Conservation (phyloP, 2,888 invertebrate genomes). For the Lithophane semibrunnea region DNA sequence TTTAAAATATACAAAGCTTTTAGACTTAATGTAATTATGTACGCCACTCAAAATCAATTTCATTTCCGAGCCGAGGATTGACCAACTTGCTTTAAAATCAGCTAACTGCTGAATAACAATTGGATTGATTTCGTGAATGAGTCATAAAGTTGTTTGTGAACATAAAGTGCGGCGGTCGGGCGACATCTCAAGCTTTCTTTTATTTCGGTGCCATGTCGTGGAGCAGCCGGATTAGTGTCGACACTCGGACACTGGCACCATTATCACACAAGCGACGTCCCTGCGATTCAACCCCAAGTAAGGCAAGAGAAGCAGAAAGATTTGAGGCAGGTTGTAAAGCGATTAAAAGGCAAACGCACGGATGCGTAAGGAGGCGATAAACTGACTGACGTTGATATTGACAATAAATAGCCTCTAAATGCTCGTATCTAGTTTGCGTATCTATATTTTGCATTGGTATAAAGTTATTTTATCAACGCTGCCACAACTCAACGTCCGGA, state of each 20-base stretch:
- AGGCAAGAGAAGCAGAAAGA: slow-evolving; percentile 61
- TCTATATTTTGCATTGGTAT: slow-evolving; percentile 38
- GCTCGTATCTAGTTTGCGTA: slow-evolving; percentile 12
- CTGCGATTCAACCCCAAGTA: slow-evolving; percentile 70
- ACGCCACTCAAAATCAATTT: slow-evolving; percentile 39
- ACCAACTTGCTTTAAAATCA: slow-evolving; percentile 32
- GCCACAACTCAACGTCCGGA: slow-evolving; percentile 56
- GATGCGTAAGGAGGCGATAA: slow-evolving; percentile 62
- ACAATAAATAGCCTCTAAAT: slow-evolving; percentile 53
- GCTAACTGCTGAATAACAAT: slow-evolving; percentile 46
- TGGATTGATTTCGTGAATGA: slow-evolving; percentile 67
- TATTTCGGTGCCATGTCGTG: slow-evolving; percentile 78
- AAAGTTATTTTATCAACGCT: slow-evolving; percentile 43
- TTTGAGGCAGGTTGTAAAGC: slow-evolving; percentile 60
- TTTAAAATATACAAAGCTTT: slow-evolving; percentile 38
- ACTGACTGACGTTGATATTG: slow-evolving; percentile 57
- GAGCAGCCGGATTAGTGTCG: slow-evolving; percentile 78
- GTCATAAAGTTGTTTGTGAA: slow-evolving; percentile 64
- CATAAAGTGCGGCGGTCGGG: slow-evolving; percentile 64
- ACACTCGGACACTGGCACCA: slow-evolving; percentile 67
- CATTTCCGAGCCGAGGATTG: slow-evolving; percentile 22
- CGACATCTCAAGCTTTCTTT: slow-evolving; percentile 82
- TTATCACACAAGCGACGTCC: slow-evolving; percentile 73
- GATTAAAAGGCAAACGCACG: slow-evolving; percentile 63
- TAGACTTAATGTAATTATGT: slow-evolving; percentile 45